Evolutionary conservation across 2,888 invertebrate species (phyloP).

Genomic region (Piscicola geometra): DNA sequence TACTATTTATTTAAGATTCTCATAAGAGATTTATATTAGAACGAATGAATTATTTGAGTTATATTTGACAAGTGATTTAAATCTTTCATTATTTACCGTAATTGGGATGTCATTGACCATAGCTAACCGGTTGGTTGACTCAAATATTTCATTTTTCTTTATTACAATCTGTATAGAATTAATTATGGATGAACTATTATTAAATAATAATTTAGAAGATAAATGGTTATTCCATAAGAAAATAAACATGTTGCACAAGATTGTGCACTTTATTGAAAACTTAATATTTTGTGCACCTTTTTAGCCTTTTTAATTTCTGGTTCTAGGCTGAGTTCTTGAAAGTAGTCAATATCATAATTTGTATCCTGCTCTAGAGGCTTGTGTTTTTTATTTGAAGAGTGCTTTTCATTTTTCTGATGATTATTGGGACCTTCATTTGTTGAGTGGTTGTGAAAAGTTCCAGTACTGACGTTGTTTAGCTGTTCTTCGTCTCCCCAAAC

Average conservation of each 20-base stretch:
- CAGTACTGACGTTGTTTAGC: not conserved
- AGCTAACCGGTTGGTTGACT: constrained; percentile 26
- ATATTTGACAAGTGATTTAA: too few relatives aligned
- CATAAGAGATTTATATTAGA: too few relatives aligned
- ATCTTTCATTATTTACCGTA: constrained; percentile 20
- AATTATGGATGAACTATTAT: too few relatives aligned
- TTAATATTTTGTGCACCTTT: constrained; percentile 31
- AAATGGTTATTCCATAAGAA: too few relatives aligned
- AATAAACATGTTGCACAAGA: not conserved
- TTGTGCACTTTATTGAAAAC: not conserved
- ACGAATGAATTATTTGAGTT: too few relatives aligned
- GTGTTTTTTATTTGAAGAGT: not conserved
- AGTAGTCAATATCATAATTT: constrained; percentile 34
- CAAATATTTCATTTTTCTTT: constrained; percentile 32
- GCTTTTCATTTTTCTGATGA: not conserved
- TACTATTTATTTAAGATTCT: too few relatives aligned
- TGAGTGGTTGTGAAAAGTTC: not conserved
- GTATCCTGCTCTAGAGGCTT: constrained; percentile 18
- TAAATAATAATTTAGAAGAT: too few relatives aligned
- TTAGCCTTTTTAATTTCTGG: constrained; percentile 35
- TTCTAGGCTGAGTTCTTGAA: constrained; percentile 38
- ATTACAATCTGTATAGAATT: constrained; percentile 31
- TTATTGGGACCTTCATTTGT: not conserved
- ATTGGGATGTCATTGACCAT: constrained; percentile 35
- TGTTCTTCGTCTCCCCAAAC: constrained; percentile 35